Evolutionary conservation across 2,888 invertebrate genomes (phyloP).

Genomic region (Watsonalla binaria): DNA sequence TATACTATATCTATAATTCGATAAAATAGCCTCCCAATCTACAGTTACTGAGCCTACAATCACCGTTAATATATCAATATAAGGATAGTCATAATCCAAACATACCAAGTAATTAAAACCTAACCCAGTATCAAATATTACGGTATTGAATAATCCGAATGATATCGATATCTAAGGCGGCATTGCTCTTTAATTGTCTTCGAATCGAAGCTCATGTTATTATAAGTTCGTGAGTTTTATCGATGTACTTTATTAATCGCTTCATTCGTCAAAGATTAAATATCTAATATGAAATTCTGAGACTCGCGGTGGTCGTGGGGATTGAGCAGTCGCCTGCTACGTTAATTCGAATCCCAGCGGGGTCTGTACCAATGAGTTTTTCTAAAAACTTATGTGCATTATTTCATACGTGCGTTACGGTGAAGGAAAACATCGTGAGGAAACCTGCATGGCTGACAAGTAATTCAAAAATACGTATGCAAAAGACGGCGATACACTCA

Average conservation of each 20-base stretch:
- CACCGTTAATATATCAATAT: slow-evolving; percentile 52
- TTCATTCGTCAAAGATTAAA: slow-evolving; percentile 45
- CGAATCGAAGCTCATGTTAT: slow-evolving; percentile 39
- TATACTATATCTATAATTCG: neutral
- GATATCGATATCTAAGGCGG: slow-evolving; percentile 37
- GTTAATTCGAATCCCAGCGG: no score
- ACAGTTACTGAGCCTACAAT: slow-evolving; percentile 35
- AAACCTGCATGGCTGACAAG: no score
- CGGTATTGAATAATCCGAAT: slow-evolving; percentile 1
- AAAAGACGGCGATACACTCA: no score
- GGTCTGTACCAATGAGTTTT: no score
- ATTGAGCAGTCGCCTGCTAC: no score
- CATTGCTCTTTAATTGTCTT: slow-evolving; percentile 46
- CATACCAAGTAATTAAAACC: slow-evolving; percentile 47
- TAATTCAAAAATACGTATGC: no score
- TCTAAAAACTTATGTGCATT: neutral
- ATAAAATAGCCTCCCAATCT: slow-evolving; percentile 11
- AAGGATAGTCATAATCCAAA: slow-evolving; percentile 23
- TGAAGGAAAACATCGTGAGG: no score
- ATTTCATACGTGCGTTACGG: no score
- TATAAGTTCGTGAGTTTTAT: slow-evolving; percentile 40
- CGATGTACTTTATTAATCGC: slow-evolving; percentile 44
- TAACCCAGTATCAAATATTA: slow-evolving; percentile 53
- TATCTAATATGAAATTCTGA: neutral
- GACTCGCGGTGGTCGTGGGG: no score